Evolutionary conservation across 2,888 invertebrate species (phyloP).

Genomic region (Syrista parreyssii): DNA sequence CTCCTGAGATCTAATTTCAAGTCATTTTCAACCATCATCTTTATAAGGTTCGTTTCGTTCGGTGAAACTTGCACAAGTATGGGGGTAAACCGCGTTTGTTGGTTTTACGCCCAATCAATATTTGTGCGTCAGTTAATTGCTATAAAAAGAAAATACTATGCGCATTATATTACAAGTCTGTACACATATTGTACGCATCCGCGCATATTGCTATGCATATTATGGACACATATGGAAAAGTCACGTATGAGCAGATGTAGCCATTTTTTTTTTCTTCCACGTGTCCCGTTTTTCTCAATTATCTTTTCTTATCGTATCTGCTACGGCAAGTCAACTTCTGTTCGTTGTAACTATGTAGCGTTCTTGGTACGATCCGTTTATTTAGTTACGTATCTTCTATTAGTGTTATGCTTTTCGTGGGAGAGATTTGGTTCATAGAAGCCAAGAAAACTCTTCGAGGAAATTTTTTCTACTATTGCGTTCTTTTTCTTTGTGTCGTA

Average conservation of each 20-base stretch:
- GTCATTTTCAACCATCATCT: neutral
- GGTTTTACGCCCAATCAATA: neutral
- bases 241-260: neutral
- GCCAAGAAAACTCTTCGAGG: neutral
- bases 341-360: neutral
- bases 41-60: neutral
- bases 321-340: neutral
- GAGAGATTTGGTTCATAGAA: neutral
- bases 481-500: neutral
- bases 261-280: neutral
- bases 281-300: neutral
- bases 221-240: neutral
- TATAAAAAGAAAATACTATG: neutral
- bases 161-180: neutral
- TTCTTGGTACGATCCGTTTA: neutral
- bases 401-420: neutral
- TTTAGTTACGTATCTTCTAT: neutral
- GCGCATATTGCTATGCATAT: neutral
- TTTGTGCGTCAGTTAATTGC: neutral
- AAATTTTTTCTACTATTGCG: neutral
- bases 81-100: neutral
- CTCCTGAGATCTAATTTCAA: too few species aligned
- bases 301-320: neutral
- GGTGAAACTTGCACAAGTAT: neutral
- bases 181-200: neutral